Evolutionary conservation across 2,888 invertebrate genomes (phyloP), one percentile per base, ranked within the genome.

Genomic region (Cotesia congregata): DNA sequence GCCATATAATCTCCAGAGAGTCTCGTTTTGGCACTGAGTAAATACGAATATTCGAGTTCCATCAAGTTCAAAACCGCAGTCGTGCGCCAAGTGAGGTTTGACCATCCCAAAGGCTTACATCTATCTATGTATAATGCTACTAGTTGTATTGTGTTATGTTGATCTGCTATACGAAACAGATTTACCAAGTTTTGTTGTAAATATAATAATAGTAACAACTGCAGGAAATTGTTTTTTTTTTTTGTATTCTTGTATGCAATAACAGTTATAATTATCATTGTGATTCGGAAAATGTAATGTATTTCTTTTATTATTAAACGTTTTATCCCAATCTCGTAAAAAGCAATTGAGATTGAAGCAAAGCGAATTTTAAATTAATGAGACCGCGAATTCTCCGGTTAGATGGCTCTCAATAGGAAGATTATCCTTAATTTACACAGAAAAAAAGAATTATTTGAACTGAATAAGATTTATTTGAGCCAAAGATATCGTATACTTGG

Each of bases 1-100:
- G 30, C 30, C 38, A 65, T 38, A 50, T 50, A 65, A 65, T 38
- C 38, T 65, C 65, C 5, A 65, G 65, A 30, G 65, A 65, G 20
- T 65, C 65, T 65, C 38, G 65, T 12, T 12, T 65, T 65, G 65
- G 65, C 65, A 30, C 38, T 30, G 30, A 17, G 38, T 65, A 38
- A 65, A 65, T 65, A 38, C 38, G 65, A 30, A 38, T 38, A 65
- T 12, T 64, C 72, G 75, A 79, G 74, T 80, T 78, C 80, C 80
- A 81, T 85, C 83, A 80, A 83, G 81, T 84, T 84, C 79, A 76
- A 83, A 83, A 83, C 85, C 85, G 79, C 84, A 83, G 81, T 64
- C 82, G 83, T 83, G 80, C 80, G 83, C 83, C 85, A 86, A 85
- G 84, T 83, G 85, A 79, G 84, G 84, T 85, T 84, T 65, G 65